phyloP scores from a whole-genome alignment of 2,888 invertebrate species.

The Polydrusus pterygomalis region DNA sequence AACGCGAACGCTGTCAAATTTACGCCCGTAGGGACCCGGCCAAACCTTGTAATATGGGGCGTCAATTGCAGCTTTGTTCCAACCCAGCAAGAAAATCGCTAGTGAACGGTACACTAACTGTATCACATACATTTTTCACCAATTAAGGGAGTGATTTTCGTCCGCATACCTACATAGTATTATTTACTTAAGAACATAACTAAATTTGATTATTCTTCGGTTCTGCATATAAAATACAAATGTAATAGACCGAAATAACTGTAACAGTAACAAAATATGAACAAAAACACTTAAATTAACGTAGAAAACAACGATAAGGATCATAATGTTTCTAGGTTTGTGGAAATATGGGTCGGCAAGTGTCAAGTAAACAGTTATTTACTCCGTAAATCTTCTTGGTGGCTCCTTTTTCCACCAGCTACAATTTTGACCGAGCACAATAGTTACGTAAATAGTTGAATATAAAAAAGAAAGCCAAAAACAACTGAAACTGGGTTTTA shows the following conservation, averaged over 20 bases:
- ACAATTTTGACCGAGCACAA: neutral
- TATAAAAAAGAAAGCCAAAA: neutral
- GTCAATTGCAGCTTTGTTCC: too few relatives aligned
- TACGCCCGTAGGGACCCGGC: too few relatives aligned
- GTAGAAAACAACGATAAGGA: constrained; percentile 11
- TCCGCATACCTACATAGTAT: too few relatives aligned
- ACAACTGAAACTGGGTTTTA: constrained; percentile 12
- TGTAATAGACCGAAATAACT: neutral
- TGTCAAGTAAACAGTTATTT: neutral
- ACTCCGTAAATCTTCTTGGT: neutral
- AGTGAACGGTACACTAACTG: too few relatives aligned
- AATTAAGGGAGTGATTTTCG: too few relatives aligned
- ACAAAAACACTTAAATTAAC: constrained; percentile 4
- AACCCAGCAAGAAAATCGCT: too few relatives aligned
- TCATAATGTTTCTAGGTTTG: constrained; percentile 20
- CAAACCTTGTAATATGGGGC: too few relatives aligned
- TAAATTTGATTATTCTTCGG: neutral
- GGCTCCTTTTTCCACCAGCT: neutral
- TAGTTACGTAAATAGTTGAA: constrained; percentile 1
- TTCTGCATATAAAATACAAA: neutral
- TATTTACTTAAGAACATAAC: too few relatives aligned
- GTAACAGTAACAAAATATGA: neutral
- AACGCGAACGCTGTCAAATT: too few relatives aligned
- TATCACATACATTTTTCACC: too few relatives aligned
- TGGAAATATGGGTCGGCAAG: neutral